Percentiles rank a stretch among this genome's conserved stretches.
phyloP scores from a whole-genome alignment of 2,888 invertebrate species.

The Galeopsomyia nigrocyanea region DNA sequence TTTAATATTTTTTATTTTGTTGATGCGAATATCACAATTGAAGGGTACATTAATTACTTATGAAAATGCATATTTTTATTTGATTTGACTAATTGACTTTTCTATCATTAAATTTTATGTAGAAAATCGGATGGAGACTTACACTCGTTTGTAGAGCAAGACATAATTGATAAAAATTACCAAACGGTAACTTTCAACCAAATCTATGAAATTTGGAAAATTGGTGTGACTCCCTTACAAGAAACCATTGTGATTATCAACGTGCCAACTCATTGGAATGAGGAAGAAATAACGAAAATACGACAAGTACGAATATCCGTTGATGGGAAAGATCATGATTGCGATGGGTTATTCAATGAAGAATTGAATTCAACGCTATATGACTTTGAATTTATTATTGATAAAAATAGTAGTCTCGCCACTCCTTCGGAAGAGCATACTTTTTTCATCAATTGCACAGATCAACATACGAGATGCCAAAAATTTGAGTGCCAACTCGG shows the following conservation, averaged over 20 bases:
- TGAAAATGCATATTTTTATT: neutral
- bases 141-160: constrained; percentile 62
- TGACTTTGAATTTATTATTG: neutral
- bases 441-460: constrained; percentile 63
- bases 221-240: constrained; percentile 66
- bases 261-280: constrained; percentile 58
- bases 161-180: constrained; percentile 51
- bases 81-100: constrained; percentile 19
- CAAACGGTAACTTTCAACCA: constrained; percentile 61
- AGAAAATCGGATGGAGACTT: constrained; percentile 47
- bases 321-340: constrained; percentile 44
- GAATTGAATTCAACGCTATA: neutral
- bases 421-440: neutral
- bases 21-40: constrained; percentile 48
- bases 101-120: neutral
- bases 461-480: constrained; percentile 59
- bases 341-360: constrained; percentile 1
- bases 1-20: constrained; percentile 44
- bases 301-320: constrained; percentile 49
- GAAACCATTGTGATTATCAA: constrained; percentile 60
- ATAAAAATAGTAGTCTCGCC: constrained; percentile 46
- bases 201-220: constrained; percentile 62
- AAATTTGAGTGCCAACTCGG: constrained; percentile 63
- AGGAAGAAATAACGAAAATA: constrained; percentile 53
- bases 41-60: constrained; percentile 54